Conservation (phyloP, 2,797 vertebrate species). For the Acipenser oxyrinchus region DNA sequence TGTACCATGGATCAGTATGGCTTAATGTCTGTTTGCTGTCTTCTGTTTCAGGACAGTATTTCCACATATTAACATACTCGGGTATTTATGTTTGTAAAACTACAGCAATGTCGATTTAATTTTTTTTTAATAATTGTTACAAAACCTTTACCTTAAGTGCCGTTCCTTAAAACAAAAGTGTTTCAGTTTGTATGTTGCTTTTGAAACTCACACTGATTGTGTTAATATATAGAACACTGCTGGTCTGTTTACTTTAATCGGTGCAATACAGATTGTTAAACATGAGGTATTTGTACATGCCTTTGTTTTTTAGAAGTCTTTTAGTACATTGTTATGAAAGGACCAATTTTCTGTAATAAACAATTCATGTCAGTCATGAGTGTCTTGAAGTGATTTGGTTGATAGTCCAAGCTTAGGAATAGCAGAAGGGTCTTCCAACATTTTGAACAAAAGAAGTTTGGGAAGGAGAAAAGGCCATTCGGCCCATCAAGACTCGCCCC, state of each 20-base stretch:
- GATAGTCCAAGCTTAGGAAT: too few relatives aligned
- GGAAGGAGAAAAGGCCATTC: too few relatives aligned
- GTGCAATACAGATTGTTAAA: conserved; percentile 1
- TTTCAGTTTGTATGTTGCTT: conserved; percentile 13
- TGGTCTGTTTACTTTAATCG: not conserved
- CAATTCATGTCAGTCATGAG: not conserved
- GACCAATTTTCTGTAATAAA: conserved; percentile 13
- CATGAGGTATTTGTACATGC: conserved; percentile 4
- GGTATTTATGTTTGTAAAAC: not conserved
- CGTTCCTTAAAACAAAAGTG: conserved; percentile 13
- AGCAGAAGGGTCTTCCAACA: too few relatives aligned
- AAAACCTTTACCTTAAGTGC: conserved; percentile 18
- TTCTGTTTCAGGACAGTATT: not conserved
- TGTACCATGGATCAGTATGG: not conserved
- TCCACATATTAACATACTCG: too few relatives aligned
- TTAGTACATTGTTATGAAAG: not conserved
- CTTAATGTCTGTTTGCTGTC: not conserved
- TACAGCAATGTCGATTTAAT: conserved; percentile 2
- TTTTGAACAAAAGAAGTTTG: too few relatives aligned
- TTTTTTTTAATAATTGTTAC: not conserved
- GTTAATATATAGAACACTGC: not conserved
- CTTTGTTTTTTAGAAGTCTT: conserved; percentile 12
- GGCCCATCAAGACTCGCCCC: too few relatives aligned
- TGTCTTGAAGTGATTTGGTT: too few relatives aligned
- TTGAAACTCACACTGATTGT: not conserved